Conservation (phyloP, 2,113 vertebrate genomes). For the Gracilinanus agilis region DNA sequence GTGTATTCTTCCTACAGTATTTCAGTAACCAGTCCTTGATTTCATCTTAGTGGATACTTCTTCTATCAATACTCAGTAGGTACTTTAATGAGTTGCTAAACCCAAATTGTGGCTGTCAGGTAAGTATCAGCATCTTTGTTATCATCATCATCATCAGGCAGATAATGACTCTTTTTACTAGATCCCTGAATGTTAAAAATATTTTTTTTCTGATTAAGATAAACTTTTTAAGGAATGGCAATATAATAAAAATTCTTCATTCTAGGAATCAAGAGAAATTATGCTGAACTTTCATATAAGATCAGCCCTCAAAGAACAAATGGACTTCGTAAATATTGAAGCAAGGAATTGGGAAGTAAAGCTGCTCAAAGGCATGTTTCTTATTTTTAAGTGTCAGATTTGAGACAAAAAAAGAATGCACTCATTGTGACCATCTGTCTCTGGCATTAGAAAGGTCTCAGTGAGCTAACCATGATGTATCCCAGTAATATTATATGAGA, state of each 20-base stretch:
- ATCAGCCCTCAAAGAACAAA: conserved; percentile 18
- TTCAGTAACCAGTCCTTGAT: neutral
- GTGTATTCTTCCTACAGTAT: conserved; percentile 24
- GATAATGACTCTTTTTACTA: neutral
- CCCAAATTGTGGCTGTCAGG: neutral
- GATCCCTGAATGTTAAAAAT: neutral
- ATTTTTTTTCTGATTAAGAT: neutral
- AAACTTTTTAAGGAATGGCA: neutral
- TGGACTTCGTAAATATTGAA: conserved; percentile 12
- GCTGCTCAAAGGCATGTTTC: neutral
- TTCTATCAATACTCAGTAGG: neutral
- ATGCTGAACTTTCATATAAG: conserved; percentile 24
- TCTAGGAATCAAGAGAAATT: conserved; percentile 7
- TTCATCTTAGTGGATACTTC: neutral
- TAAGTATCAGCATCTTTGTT: neutral
- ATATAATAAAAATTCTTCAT: neutral
- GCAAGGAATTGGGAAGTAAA: neutral
- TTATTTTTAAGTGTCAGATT: neutral
- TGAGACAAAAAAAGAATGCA: neutral
- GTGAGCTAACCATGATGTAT: neutral
- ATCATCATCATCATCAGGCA: neutral
- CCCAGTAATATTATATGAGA: neutral
- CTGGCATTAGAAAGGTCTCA: neutral
- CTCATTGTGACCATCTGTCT: neutral
- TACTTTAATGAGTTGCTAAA: neutral